Evolutionary conservation across 2,797 vertebrate species (phyloP).

Genomic region (Cichlasoma orientale): DNA sequence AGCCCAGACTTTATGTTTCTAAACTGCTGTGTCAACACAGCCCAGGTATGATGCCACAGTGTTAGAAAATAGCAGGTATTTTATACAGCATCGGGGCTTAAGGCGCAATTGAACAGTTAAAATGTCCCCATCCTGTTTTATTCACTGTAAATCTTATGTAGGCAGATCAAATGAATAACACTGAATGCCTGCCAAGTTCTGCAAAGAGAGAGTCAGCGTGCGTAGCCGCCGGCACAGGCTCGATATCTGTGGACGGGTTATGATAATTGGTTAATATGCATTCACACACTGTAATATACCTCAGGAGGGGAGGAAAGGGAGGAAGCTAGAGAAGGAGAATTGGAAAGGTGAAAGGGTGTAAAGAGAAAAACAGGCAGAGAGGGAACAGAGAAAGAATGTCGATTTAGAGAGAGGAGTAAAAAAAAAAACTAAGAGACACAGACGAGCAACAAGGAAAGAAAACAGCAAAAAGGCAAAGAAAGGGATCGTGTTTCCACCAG

Average conservation of each 20-base stretch:
- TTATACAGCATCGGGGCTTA: neutral
- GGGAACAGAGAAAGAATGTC: slow-evolving; percentile 3
- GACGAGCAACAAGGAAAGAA: slow-evolving; percentile 1
- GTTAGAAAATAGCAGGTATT: slow-evolving; percentile 24
- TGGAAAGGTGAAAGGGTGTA: slow-evolving; percentile 42
- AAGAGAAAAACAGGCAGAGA: slow-evolving; percentile 55
- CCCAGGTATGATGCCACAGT: neutral
- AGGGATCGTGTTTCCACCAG: slow-evolving; percentile 43
- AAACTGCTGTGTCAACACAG: neutral
- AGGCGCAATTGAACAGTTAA: slow-evolving; percentile 14
- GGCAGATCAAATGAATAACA: slow-evolving; percentile 37
- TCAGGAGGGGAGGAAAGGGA: slow-evolving; percentile 10
- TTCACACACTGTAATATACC: slow-evolving; percentile 49
- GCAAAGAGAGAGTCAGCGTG: slow-evolving; percentile 5
- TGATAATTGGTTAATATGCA: slow-evolving; percentile 56
- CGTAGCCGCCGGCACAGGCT: slow-evolving; percentile 40
- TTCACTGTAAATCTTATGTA: slow-evolving; percentile 11
- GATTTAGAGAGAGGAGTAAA: slow-evolving; percentile 1
- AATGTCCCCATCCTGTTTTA: slow-evolving; percentile 29
- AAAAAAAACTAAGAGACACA: slow-evolving; percentile 5
- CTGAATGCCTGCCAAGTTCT: slow-evolving; percentile 40
- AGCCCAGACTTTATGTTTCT: slow-evolving; percentile 21
- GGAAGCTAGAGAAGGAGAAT: slow-evolving; percentile 18
- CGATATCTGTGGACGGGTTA: slow-evolving; percentile 34
- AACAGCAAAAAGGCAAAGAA: slow-evolving; percentile 3